Evolutionary conservation across 2,888 invertebrate species (phyloP), one percentile per base, ranked within the genome.

Genomic region (Idaea aversata): DNA sequence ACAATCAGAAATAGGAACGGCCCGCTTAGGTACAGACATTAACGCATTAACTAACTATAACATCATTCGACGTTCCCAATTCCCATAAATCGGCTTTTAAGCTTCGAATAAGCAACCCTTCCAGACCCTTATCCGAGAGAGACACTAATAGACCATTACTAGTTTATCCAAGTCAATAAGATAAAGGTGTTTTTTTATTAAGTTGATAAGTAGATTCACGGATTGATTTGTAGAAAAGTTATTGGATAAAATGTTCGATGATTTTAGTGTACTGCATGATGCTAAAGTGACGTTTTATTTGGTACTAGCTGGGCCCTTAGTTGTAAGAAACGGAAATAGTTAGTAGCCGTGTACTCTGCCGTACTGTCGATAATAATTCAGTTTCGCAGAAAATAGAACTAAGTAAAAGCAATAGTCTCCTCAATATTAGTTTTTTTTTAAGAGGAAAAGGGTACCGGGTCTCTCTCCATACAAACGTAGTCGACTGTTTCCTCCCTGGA

Each of bases 41-140:
- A 47, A 47, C 13, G 13, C 47, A 36, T 10, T 47, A 47, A 47
- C 15, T 15, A 59, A 59, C 59, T 25, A 34, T 59, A 59, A 59
- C 34, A 25, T 66, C 65, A 61, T 61, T 65, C 59, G 66, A 57
- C 66, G 64, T 70, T 67, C 67, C 63, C 72, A 66, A 71, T 72
- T 68, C 63, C 69, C 67, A 68, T 74, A 74, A 74, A 74, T 74
- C 71, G 71, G 47, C 47, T 64, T 71, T 60, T 65, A 67, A 67
- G 66, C 66, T 62, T 66, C 62, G 34, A 15, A 13, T 59, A 15
- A 6, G 34, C 16, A 69, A 64, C 70, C 71, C 70, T 68, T 65
- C 59, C n/a, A 68, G 64, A 81, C 83, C 82, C 82, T 82, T 75
- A 76, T 82, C 75, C 70, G 61, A 68, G 67, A 64, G 64, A 76